Conservation (phyloP, 2,888 invertebrate species). For the Xanthorhoe spadicearia region DNA sequence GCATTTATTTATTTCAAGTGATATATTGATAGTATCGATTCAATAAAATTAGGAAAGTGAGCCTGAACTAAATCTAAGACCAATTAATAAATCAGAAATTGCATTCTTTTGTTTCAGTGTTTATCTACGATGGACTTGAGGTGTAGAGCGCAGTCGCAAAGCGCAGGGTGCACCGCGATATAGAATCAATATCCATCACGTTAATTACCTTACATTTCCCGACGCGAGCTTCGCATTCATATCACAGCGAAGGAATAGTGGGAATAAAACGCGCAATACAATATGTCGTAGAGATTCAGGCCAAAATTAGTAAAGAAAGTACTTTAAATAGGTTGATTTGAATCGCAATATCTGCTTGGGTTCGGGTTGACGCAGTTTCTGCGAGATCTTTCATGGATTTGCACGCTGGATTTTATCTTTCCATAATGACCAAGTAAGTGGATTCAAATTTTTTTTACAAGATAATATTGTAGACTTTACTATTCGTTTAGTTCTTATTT, state of each 20-base stretch:
- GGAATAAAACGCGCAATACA: slow-evolving; percentile 45
- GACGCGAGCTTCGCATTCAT: slow-evolving; percentile 11
- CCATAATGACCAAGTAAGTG: slow-evolving; percentile 43
- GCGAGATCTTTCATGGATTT: slow-evolving; percentile 21
- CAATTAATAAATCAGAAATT: slow-evolving; percentile 9
- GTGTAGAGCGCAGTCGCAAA: slow-evolving; percentile 30
- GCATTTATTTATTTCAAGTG: slow-evolving; percentile 1
- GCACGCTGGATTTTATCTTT: slow-evolving; percentile 19
- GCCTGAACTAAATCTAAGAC: not conserved
- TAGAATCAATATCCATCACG: slow-evolving; percentile 31
- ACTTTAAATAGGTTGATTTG: slow-evolving; percentile 47
- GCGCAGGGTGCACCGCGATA: slow-evolving; percentile 26
- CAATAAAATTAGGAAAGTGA: not conserved
- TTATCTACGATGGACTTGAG: slow-evolving; percentile 3
- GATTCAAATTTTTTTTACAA: not conserved
- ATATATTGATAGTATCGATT: not conserved
- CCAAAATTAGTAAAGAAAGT: slow-evolving; percentile 56
- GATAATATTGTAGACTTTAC: not conserved
- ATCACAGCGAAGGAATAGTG: slow-evolving; percentile 17
- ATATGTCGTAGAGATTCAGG: slow-evolving; percentile 39
- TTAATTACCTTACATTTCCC: slow-evolving; percentile 6
- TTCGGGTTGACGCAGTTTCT: slow-evolving; percentile 44
- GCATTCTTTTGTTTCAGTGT: slow-evolving; percentile 34
- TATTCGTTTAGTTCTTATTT: not conserved
- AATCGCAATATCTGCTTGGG: slow-evolving; percentile 53